Evolutionary conservation across 1,140 invertebrate genomes (phyloP).

Genomic region (Hycleus phaleratus): DNA sequence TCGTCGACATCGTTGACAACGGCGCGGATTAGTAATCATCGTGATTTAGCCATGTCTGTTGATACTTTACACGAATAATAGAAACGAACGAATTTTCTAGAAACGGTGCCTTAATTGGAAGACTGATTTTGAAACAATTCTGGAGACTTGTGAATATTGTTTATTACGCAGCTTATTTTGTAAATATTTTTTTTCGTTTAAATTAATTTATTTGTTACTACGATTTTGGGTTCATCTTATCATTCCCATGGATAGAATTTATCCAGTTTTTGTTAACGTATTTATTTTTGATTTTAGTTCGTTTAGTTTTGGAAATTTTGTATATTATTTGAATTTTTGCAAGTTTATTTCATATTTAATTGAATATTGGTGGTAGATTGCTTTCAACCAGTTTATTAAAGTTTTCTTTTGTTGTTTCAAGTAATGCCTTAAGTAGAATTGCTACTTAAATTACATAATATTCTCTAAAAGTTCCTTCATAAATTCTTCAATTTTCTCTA

Average conservation of each 20-base stretch:
- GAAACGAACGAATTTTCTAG: background rate
- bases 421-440: conserved; percentile 1
- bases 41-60: conserved; percentile 36
- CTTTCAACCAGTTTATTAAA: conserved; percentile 2
- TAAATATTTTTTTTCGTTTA: conserved; percentile 3
- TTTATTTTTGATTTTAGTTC: no score
- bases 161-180: no score
- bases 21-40: conserved; percentile 35
- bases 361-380: conserved; percentile 8
- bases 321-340: conserved; percentile 5
- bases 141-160: conserved; percentile 17
- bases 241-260: conserved; percentile 21
- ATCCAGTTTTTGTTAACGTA: conserved; percentile 5
- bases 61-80: conserved; percentile 39
- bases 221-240: conserved; percentile 18
- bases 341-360: conserved; percentile 1
- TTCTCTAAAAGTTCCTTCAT: background rate
- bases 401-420: background rate
- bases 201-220: conserved; percentile 19
- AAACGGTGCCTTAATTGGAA: conserved; percentile 21
- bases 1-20: conserved; percentile 19
- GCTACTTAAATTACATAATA: no score
- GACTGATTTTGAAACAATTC: conserved; percentile 14
- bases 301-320: background rate
- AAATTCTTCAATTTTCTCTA: background rate